Base-by-base conservation (phyloP, 2,888 invertebrate genomes). In the Erannis defoliaria region DNA sequence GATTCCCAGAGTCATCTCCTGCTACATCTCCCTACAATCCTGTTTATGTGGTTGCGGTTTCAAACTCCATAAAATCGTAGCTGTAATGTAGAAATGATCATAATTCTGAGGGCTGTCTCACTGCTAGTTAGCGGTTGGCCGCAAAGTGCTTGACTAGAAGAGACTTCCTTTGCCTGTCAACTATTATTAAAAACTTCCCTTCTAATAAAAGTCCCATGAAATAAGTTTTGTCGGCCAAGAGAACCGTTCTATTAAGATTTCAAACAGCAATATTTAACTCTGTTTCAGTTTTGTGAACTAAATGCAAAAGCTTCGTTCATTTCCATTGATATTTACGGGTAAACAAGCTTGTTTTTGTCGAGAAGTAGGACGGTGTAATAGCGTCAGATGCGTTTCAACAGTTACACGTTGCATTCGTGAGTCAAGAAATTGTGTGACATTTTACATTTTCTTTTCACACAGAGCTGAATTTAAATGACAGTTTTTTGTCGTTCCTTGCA, bases 81-180 rank as follows among this genome's bases (percentile, higher is more conserved):
- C 71, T 69, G 73, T 80, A 76, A 81, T 78, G 62, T 76, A 48
- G 65, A 73, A 75, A 76, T 76, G 77, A 70, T 78, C 75, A 75
- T 77, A 80, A 84, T 80, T 78, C 70, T 76, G 70, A 77, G 79
- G 73, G 76, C 72, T 68, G 72, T 74, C 72, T 71, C 69, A 73
- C 71, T 72, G 72, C 76, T 78, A 75, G 76, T 87, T 86, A 84
- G 86, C 70, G 88, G 88, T 85, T 80, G 40, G 67, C 88, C 86
- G 74, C 88, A 87, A 85, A 84, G 74, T 69, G 70, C 75, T 76
- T 67, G 71, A 62, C 72, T 75, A 18, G 68, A 75, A 75, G 81
- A 79, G 67, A 78, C 77, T 85, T 84, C 81, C 84, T 82, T 78
- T 77, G 74, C 76, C 72, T 80, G 78, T 73, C 78, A 76, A 75